A percentile compares a stretch with the other conserved stretches of the same genome.
Evolutionary conservation across 2,797 vertebrate genomes (phyloP).

Genomic region (Arctocebus calabarensis): DNA sequence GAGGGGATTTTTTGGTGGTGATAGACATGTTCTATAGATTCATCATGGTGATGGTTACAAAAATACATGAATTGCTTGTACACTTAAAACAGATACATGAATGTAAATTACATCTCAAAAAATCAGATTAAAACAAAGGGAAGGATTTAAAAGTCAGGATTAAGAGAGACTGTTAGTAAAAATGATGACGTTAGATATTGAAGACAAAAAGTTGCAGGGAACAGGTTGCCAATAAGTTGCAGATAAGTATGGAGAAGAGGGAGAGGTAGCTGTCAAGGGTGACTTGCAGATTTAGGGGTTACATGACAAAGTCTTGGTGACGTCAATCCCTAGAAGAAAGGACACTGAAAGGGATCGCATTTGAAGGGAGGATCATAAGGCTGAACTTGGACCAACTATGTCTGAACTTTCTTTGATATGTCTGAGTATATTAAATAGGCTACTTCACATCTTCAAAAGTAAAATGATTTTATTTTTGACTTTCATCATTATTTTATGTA

Average conservation of each 20-base stretch:
- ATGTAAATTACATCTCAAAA: neutral
- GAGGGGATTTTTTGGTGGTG: neutral
- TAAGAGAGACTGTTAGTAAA: neutral
- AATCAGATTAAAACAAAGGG: neutral
- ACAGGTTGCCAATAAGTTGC: neutral
- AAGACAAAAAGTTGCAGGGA: neutral
- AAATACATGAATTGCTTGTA: neutral
- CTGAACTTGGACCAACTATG: neutral
- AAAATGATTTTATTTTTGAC: conserved; percentile 13
- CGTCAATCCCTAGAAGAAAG: neutral
- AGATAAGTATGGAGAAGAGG: neutral
- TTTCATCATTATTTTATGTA: neutral
- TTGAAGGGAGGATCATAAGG: neutral
- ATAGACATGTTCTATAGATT: neutral
- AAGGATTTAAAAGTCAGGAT: neutral
- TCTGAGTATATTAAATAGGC: neutral
- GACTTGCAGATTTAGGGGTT: neutral
- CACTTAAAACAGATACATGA: neutral
- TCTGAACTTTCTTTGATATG: neutral
- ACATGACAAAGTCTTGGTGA: too few relatives aligned
- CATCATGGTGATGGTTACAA: neutral
- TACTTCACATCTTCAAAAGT: neutral
- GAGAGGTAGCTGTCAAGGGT: neutral
- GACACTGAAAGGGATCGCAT: neutral
- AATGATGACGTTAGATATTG: neutral